Evolutionary conservation across 2,888 invertebrate species (phyloP).

Genomic region (Macaria notata): DNA sequence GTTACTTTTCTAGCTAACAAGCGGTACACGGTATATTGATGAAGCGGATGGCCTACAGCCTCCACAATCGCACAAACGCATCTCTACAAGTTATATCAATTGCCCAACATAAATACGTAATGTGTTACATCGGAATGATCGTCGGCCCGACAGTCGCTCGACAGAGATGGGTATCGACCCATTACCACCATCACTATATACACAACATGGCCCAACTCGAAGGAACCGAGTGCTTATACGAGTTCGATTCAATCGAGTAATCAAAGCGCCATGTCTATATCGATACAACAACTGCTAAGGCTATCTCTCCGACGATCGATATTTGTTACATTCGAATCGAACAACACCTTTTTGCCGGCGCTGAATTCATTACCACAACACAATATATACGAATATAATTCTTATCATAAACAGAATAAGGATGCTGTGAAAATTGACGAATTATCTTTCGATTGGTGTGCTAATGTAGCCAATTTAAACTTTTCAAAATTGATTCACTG

Average conservation of each 20-base stretch:
- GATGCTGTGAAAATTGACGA: constrained; percentile 12
- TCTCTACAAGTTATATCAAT: constrained; percentile 68
- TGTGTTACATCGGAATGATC: constrained; percentile 66
- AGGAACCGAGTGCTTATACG: constrained; percentile 53
- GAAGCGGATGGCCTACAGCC: constrained; percentile 26
- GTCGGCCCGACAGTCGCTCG: constrained; percentile 63
- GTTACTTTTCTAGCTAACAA: no score
- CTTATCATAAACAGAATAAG: constrained; percentile 18
- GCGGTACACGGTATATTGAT: constrained; percentile 5
- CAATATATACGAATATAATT: constrained; percentile 9
- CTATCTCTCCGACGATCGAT: constrained; percentile 75
- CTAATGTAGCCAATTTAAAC: constrained; percentile 42
- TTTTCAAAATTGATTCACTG: constrained; percentile 74
- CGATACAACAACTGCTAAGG: constrained; percentile 71
- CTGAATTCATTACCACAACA: constrained; percentile 37
- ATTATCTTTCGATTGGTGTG: constrained; percentile 9
- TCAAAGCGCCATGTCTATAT: constrained; percentile 78
- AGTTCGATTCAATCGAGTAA: constrained; percentile 75
- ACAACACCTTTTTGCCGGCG: constrained; percentile 51
- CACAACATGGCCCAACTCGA: constrained; percentile 19
- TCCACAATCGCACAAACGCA: constrained; percentile 37
- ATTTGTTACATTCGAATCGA: constrained; percentile 70
- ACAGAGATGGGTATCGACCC: constrained; percentile 74
- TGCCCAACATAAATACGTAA: constrained; percentile 72
- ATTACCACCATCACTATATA: constrained; percentile 55